Conservation (phyloP, 2,113 vertebrate genomes). For the Sardina pilchardus region DNA sequence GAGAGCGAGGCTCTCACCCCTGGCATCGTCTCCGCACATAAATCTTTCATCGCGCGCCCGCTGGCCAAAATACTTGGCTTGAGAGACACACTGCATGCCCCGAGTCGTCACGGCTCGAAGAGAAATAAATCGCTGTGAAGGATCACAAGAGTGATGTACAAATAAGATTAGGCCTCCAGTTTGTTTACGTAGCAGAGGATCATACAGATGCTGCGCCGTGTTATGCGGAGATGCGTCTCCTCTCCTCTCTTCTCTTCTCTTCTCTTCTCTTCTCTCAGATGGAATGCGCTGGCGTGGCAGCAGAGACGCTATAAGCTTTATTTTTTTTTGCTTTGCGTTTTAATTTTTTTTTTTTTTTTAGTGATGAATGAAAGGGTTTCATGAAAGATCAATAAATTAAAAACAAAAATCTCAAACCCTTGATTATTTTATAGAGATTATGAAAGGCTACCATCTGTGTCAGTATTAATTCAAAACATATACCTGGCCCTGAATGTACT, state of each 20-base stretch:
- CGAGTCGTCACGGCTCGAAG: background rate
- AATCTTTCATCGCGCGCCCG: slow-evolving; percentile 72
- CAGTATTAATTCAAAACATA: background rate
- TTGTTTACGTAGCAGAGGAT: background rate
- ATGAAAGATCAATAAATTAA: background rate
- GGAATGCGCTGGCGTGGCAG: background rate
- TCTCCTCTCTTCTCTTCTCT: too few species aligned
- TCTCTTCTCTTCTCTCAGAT: too few species aligned
- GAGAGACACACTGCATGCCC: slow-evolving; percentile 47
- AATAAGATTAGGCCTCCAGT: background rate
- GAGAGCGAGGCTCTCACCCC: slow-evolving; percentile 63
- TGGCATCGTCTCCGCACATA: slow-evolving; percentile 64
- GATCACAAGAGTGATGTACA: slow-evolving; percentile 20
- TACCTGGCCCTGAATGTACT: background rate
- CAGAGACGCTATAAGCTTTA: background rate
- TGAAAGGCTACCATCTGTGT: background rate
- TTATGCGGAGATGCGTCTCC: background rate
- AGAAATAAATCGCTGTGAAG: slow-evolving; percentile 2
- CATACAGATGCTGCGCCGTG: background rate
- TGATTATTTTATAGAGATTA: background rate
- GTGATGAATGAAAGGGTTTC: background rate
- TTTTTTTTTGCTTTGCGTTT: too few species aligned
- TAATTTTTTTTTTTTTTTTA: background rate
- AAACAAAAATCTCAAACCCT: background rate
- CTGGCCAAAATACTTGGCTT: slow-evolving; percentile 70